Base-by-base conservation (phyloP, 2,113 vertebrate genomes). In the Melanerpes aurifrons region DNA sequence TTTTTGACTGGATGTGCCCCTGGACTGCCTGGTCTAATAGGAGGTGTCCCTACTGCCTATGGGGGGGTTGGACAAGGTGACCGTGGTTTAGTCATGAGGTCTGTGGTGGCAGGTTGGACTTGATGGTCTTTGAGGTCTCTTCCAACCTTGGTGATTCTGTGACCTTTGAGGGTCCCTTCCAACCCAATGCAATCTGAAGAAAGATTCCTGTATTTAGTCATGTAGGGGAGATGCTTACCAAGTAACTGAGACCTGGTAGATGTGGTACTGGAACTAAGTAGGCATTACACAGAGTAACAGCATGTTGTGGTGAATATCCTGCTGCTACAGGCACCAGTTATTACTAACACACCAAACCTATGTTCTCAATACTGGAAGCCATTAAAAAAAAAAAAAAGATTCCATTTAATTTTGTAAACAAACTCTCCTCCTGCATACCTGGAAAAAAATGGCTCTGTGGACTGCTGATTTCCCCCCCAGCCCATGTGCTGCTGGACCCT, bases 301-400 rank as follows among this genome's bases (percentile, higher is more conserved):
- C 10, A 37, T 37, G 37, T 37, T 37, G 37, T 37, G 37, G 37
- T 9, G 37, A 37, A 37, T 37, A 9, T 37, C 37, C 37, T 37
- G 8, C 37, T 10, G 37, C 37, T 37, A 37, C 37, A 56, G 15
- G 28, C 59, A 31, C 18, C 3, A 1, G 20, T 73, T 93, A 82
- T 89, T 14, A 3, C n/a, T 37, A 32, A 22, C 0, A 0, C 29
- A 25, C 6, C 14, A 18, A 86, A 18, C 6, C 26, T 32, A 7
- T 1, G 7, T 87, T 6, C 13, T 73, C 8, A 20, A 0, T 71
- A 31, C 15, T 40, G 53, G 61, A 76, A 82, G 15, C 8, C 35
- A 31, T 89, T 85, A 57, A 85, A 62, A 73, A 57, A 45, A 45
- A 15, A 45, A 16, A 45, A 45, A 43, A 43, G 43, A 45, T 45